A percentile compares a stretch with the other conserved stretches of the same genome.
These are phyloP conservation scores for Sitta carolinensis DNA, from an alignment of 2,797 vertebrate genomes.

Conservation along the genomic window DNA sequence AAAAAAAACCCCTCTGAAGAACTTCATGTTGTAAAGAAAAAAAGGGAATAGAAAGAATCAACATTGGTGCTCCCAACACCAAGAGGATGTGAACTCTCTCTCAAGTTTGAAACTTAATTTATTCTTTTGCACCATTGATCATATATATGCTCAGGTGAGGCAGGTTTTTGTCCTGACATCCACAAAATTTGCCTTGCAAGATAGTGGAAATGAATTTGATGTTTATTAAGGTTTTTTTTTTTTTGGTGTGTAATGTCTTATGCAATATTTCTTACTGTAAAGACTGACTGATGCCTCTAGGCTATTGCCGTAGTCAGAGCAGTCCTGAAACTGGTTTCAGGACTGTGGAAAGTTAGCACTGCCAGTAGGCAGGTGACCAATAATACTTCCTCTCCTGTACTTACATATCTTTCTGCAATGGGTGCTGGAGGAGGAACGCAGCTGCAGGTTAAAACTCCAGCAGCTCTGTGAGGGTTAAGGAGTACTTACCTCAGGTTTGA, in stretches of 20 bases:
- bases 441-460: not conserved
- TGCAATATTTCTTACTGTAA: not conserved
- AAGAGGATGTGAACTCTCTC: not conserved
- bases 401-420: not conserved
- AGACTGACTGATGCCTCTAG: not conserved
- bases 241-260: not conserved
- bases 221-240: not conserved
- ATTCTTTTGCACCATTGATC: not conserved
- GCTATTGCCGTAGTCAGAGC: not conserved
- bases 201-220: not conserved
- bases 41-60: fast-evolving
- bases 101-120: not conserved
- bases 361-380: not conserved
- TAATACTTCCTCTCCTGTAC: not conserved
- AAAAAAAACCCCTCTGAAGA: not conserved
- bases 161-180: not conserved
- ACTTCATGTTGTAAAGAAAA: not conserved
- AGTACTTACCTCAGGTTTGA: not conserved
- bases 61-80: not conserved
- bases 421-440: not conserved
- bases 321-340: not conserved
- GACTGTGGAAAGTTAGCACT: not conserved
- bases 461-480: not conserved
- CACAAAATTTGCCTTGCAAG: not conserved
- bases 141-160: fast-evolving